A percentile compares a stretch with the other conserved stretches of the same genome.
Conservation (phyloP, 2,113 vertebrate genomes). For the Rhadina sibilatrix region DNA sequence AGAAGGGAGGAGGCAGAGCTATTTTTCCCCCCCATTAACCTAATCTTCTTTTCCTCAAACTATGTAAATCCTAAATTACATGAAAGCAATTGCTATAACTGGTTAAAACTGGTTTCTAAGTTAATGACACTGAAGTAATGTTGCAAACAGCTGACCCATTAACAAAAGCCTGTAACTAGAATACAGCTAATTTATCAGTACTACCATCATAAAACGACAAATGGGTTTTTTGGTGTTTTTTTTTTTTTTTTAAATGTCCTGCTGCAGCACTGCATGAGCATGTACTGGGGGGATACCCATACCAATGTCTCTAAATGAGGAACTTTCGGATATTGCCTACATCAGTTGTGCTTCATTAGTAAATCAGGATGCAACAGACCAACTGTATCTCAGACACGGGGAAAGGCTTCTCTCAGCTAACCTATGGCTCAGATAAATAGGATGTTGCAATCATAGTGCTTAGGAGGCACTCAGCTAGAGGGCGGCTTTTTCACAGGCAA, state of each 20-base stretch:
- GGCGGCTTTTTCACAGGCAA: background rate
- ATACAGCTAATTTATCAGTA: constrained; percentile 13
- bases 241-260: background rate
- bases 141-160: constrained; percentile 31
- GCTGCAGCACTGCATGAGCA: background rate
- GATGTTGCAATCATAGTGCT: background rate
- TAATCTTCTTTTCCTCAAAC: constrained; percentile 49
- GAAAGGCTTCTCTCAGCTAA: background rate
- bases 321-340: background rate
- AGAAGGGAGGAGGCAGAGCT: background rate
- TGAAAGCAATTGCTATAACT: constrained; percentile 1
- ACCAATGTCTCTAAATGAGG: background rate
- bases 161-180: constrained; percentile 22
- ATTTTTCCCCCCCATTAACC: constrained; percentile 7
- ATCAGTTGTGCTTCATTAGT: background rate
- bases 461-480: background rate
- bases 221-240: background rate
- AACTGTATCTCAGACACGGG: background rate
- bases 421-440: background rate
- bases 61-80: constrained; percentile 45
- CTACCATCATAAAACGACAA: background rate
- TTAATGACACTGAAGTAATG: constrained; percentile 28
- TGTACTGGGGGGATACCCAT: background rate
- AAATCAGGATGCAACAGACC: background rate
- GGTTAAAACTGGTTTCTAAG: constrained; percentile 35